These are phyloP conservation scores for Limonius californicus DNA, from an alignment of 1,140 invertebrate genomes.

Conservation along the genomic window DNA sequence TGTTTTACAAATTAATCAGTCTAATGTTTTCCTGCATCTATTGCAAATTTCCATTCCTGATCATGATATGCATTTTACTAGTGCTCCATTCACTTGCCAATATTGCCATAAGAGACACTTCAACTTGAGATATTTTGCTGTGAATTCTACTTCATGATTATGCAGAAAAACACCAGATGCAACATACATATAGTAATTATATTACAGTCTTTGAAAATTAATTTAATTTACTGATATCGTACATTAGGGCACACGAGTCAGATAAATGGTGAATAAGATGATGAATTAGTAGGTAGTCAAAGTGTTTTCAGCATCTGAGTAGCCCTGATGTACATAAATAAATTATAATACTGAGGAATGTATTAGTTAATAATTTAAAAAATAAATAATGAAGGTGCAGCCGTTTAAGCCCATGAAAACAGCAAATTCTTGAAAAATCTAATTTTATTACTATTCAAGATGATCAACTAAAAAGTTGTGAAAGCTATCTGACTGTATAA, in stretches of 20 bases:
- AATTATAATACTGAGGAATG: slow-evolving; percentile 11
- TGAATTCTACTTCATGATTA: no score
- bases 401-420: background rate
- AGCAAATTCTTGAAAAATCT: background rate
- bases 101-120: background rate
- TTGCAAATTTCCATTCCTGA: background rate
- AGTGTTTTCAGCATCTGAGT: background rate
- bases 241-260: no score
- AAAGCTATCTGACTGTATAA: no score
- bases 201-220: background rate
- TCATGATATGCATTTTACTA: slow-evolving; percentile 11
- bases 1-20: background rate
- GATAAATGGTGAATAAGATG: no score
- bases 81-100: no score
- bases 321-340: background rate
- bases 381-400: background rate
- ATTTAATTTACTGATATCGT: no score
- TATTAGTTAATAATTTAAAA: background rate
- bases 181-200: no score
- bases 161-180: background rate
- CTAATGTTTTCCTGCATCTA: background rate
- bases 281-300: no score
- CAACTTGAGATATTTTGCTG: background rate
- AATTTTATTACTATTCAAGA: no score
- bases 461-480: no score